Percentiles rank a stretch among this genome's conserved stretches.
phyloP scores from a whole-genome alignment of 2,797 vertebrate species.

The Typhlichthys subterraneus region DNA sequence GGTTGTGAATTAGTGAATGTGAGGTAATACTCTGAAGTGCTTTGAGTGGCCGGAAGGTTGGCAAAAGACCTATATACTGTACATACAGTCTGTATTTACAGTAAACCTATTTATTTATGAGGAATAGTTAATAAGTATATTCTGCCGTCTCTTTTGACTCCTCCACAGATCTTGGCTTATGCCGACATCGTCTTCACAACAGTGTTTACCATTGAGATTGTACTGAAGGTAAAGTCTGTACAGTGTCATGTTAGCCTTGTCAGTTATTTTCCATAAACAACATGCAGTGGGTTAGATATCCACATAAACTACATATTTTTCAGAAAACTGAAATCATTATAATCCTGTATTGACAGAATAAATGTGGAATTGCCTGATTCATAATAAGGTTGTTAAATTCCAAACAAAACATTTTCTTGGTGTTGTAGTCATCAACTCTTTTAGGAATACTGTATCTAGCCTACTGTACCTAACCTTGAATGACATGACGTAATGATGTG shows the following conservation, averaged over 20 bases:
- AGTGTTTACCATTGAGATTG: slow-evolving; percentile 96
- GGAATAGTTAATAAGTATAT: not conserved
- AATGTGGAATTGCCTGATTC: not conserved
- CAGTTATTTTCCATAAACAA: too few species aligned
- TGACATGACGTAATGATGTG: too few species aligned
- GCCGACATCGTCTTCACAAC: slow-evolving; percentile 95
- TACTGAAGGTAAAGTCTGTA: slow-evolving; percentile 86
- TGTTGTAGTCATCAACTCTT: too few species aligned
- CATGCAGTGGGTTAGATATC: too few species aligned
- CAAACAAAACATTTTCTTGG: not conserved
- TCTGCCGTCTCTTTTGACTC: slow-evolving; percentile 1
- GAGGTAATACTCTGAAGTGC: too few species aligned
- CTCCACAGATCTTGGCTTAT: slow-evolving; percentile 86
- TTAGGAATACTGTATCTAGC: too few species aligned
- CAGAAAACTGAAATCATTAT: not conserved
- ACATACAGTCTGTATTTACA: too few species aligned
- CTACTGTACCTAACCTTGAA: too few species aligned
- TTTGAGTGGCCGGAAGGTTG: too few species aligned
- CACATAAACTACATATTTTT: too few species aligned
- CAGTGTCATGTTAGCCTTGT: not conserved
- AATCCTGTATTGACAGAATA: not conserved
- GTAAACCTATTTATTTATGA: not conserved
- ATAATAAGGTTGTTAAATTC: not conserved
- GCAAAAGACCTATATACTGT: too few species aligned
- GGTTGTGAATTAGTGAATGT: too few species aligned